Base-by-base conservation (phyloP, 1,140 invertebrate species). In the Condylostylus longicornis region DNA sequence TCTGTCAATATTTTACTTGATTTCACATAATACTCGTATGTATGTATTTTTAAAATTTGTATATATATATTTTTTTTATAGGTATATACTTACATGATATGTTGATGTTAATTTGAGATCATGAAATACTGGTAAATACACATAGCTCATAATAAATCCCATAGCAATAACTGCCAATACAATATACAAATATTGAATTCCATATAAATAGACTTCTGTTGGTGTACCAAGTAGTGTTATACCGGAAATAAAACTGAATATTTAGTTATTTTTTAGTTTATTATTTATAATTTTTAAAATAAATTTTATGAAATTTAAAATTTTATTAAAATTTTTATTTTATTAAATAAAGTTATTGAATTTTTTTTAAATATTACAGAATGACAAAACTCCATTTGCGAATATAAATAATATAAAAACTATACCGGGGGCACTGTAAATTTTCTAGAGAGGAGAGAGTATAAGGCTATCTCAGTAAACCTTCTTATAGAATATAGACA, bases 191-290 rank as follows among this genome's bases (percentile, higher is more conserved):
- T 81, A 83, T 40, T 78, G 72, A 10, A 71, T 77, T 1, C 82
- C 82, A 47, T 80, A 79, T 5, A 80, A 59, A 50, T 89, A 89
- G n/a, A 87, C 66, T 58, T 89, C 84, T 1, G 82, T 83, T 1
- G 84, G 83, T 8, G 71, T 83, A 1, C 84, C 58, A 30, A 75
- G 45, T 20, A 75, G 45, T 0, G 72, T 72, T 41, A 75, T 74
- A 19, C 72, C 73, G 50, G 72, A 74, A 46, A 74, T 70, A 35
- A 68, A 75, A 58, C 73, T 75, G 42, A 10, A 22, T 23, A 23
- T 17, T 25, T 25, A 25, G n/a, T 25, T 25, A 25, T 8, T 8
- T 25, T 8, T 25, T 8, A 25, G n/a, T 25, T 25, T 25, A 25
- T 25, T 8, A 25, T 25, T 8, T 25, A 25, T 25, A 25, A n/a